phyloP scores from a whole-genome alignment of 1,140 invertebrate genomes.

The Lepidurus apus region DNA sequence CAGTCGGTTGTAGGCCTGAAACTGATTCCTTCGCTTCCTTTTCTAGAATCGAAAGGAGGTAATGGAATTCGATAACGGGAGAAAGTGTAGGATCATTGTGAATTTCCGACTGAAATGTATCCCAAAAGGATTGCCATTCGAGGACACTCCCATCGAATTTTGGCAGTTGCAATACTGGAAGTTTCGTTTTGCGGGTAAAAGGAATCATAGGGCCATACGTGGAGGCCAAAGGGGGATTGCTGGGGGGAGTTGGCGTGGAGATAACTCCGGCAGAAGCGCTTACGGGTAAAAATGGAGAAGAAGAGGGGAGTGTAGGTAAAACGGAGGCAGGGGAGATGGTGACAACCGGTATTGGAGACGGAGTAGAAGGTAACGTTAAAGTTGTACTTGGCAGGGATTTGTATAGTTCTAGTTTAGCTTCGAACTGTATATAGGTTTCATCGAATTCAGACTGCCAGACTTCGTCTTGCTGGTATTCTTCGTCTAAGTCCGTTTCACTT shows the following conservation, averaged over 20 bases:
- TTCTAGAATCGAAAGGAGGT: neutral
- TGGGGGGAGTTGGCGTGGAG: neutral
- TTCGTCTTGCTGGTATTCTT: neutral
- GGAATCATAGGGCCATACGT: neutral
- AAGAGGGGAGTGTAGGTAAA: neutral
- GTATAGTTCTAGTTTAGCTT: neutral
- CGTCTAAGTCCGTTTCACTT: neutral
- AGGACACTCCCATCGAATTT: neutral
- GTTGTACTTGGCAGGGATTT: neutral
- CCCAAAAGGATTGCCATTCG: neutral
- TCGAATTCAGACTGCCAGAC: neutral
- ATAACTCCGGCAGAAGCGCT: neutral
- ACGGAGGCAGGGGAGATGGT: neutral
- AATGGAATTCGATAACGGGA: neutral
- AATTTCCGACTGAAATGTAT: neutral
- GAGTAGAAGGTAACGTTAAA: neutral
- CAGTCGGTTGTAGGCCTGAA: neutral
- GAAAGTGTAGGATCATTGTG: neutral
- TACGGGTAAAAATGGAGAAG: neutral
- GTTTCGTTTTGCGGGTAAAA: neutral
- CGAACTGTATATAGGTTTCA: neutral
- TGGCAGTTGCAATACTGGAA: neutral
- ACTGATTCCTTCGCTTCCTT: neutral
- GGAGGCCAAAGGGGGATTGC: neutral
- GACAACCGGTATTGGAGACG: neutral